phyloP scores from a whole-genome alignment of 2,113 vertebrate species.

The Mesocricetus auratus region DNA sequence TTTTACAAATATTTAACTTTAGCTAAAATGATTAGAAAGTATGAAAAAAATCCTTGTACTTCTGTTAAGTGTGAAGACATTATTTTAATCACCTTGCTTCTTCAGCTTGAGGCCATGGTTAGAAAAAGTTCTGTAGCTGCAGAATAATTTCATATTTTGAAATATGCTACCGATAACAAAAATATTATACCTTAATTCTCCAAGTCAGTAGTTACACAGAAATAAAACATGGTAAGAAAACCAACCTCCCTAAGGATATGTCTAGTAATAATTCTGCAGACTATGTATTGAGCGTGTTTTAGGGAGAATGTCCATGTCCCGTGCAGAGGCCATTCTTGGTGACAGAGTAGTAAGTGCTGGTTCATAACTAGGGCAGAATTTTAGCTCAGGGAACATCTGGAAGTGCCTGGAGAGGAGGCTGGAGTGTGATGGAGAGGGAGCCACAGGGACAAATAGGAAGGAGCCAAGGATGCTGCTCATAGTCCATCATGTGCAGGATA shows the following conservation, averaged over 20 bases:
- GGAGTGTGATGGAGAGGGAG: neutral
- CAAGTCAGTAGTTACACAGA: neutral
- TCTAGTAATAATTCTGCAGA: neutral
- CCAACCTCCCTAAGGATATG: neutral
- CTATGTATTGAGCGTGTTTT: neutral
- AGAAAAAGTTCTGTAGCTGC: neutral
- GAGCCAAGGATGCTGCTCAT: neutral
- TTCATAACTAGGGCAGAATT: neutral
- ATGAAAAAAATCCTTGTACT: neutral
- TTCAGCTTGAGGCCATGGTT: neutral
- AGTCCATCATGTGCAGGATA: neutral
- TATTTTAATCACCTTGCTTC: neutral
- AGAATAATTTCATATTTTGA: slow-evolving; percentile 22
- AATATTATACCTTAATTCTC: neutral
- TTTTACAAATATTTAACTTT: slow-evolving; percentile 38
- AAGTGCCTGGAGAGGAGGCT: neutral
- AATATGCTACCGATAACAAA: neutral
- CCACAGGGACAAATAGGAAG: neutral
- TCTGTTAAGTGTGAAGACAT: neutral
- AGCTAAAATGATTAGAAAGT: slow-evolving; percentile 36
- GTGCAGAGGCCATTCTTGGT: neutral
- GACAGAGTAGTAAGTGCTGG: neutral
- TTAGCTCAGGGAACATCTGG: neutral
- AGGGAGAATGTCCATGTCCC: neutral
- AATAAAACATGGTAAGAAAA: slow-evolving; percentile 19